Conservation (phyloP, 2,113 vertebrate species). For the Paracanthobrama guichenoti region DNA sequence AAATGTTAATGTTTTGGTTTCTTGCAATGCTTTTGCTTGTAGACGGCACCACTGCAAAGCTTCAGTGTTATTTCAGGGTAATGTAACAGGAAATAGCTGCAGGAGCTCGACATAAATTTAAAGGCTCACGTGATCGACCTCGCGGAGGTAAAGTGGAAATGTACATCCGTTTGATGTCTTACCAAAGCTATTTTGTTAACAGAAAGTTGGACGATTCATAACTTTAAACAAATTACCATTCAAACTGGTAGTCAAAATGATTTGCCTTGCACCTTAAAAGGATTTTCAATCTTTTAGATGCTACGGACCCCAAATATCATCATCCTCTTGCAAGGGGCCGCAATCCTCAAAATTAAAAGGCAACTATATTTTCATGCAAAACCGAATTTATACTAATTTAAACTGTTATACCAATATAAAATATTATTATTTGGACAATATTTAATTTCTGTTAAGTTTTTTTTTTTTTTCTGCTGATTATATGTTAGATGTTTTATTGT, state of each 20-base stretch:
- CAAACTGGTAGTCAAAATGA: not conserved
- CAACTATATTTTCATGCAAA: not conserved
- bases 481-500: not conserved
- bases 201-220: slow-evolving; percentile 19
- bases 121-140: slow-evolving; percentile 25
- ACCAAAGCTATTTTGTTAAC: not conserved
- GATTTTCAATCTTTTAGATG: not conserved
- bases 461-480: not conserved
- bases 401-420: not conserved
- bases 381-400: not conserved
- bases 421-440: not conserved
- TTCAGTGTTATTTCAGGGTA: slow-evolving; percentile 23
- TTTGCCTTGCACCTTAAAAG: not conserved
- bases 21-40: not conserved
- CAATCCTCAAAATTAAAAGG: not conserved
- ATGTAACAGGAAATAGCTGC: slow-evolving; percentile 31
- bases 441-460: not conserved
- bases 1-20: not conserved
- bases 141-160: slow-evolving; percentile 18
- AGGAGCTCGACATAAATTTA: slow-evolving; percentile 19
- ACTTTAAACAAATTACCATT: not conserved
- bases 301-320: not conserved
- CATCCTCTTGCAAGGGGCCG: not conserved
- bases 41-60: not conserved
- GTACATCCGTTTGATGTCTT: slow-evolving; percentile 13